Base-by-base conservation (phyloP, 2,888 invertebrate species). In the Leptothorax acervorum region DNA sequence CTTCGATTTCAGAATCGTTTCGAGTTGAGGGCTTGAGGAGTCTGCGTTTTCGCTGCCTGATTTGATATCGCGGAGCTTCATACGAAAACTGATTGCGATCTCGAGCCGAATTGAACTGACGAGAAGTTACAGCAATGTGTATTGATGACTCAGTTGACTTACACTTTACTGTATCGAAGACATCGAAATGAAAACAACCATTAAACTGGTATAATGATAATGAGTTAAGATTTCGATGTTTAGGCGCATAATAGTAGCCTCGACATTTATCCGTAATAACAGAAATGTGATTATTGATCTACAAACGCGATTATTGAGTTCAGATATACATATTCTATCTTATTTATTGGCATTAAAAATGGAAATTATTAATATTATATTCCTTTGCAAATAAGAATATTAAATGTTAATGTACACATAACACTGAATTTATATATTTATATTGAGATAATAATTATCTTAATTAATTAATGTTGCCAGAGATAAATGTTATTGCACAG, bases 1-100 rank as follows among this genome's bases (percentile, higher is more conserved):
- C 60, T 74, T 81, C 75, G 79, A 81, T 81, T 60, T 81, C 39
- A 18, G 12, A 60, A 74, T 81, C 74, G 39, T 73, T 39, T 53
- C 48, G 39, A 60, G 75, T 39, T 42, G 76, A 76, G n/a, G 53
- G 39, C 39, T 78, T 28, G 48, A 60, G 39, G 48, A 60, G 60
- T 51, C 23, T n/a, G 42, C 78, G 55, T 55, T 78, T 70, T 68
- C 53, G 42, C 31, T 55, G 51, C 28, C 71, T 70, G 78, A 78
- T 78, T 68, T 60, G 45, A 60, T 76, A 66, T 68, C 48, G 48
- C 60, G 48, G 31, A 42, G 60, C 28, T 73, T 73, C 31, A 28
- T 35, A 71, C 31, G 73, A 79, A 70, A 79, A 79, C 31, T 23
- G 78, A 68, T 79, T 45, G 55, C 53, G 55, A 45, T 55, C 31